A percentile compares a stretch with the other conserved stretches of the same genome.
These are phyloP conservation scores for Sparus aurata DNA, from an alignment of 2,797 vertebrate species.

Conservation along the genomic window DNA sequence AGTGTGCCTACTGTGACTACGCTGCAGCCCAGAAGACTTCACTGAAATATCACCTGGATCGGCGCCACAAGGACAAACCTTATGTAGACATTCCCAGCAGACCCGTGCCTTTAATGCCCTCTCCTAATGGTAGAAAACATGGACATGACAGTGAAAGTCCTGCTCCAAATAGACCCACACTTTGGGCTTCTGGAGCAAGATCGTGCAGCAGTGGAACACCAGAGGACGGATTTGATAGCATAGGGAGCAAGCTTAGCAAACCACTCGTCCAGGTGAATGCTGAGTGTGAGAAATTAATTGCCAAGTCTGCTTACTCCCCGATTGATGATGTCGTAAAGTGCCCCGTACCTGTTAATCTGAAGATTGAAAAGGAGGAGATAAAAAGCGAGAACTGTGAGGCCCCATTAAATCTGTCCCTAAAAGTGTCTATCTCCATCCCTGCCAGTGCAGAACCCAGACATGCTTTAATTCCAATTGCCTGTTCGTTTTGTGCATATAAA, in stretches of 20 bases:
- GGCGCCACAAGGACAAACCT: conserved; percentile 93
- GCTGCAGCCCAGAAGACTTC: conserved; percentile 98
- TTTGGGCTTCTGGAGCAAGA: conserved; percentile 66
- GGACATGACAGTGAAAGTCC: conserved; percentile 79
- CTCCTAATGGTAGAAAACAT: conserved; percentile 67
- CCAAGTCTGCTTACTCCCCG: conserved; percentile 43
- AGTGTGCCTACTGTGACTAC: conserved; percentile 97
- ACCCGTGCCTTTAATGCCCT: conserved; percentile 71
- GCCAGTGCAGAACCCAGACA: conserved; percentile 78
- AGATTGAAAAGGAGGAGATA: conserved; percentile 75
- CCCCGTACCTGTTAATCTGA: conserved; percentile 65
- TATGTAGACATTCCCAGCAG: conserved; percentile 84
- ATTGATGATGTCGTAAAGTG: conserved; percentile 47
- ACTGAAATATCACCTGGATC: conserved; percentile 94
- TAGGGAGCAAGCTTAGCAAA: conserved; percentile 36
- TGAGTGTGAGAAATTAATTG: conserved; percentile 67
- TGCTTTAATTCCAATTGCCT: conserved; percentile 82
- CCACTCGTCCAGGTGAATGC: conserved; percentile 63
- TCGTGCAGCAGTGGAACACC: conserved; percentile 61
- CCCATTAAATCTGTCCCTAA: conserved; percentile 91
- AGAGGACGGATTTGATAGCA: conserved; percentile 45
- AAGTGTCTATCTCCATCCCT: conserved; percentile 79
- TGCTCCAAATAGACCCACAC: conserved; percentile 81
- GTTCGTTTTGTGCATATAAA: conserved; percentile 91
- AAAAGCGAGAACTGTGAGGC: conserved; percentile 77